phyloP scores from a whole-genome alignment of 2,888 invertebrate species.

The Criorhina ranunculi region DNA sequence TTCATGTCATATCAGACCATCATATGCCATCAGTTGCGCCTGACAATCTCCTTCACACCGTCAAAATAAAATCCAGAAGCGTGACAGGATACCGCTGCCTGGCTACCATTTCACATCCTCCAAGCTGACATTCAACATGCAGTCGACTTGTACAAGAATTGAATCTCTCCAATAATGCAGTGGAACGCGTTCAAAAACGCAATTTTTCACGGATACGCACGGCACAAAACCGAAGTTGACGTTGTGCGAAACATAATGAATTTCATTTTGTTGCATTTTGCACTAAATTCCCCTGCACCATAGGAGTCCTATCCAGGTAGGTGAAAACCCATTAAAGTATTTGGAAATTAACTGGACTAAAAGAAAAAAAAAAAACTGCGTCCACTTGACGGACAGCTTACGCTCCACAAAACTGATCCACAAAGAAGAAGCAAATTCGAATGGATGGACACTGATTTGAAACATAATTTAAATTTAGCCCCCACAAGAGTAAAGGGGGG shows the following conservation, averaged over 20 bases:
- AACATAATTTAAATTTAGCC: conserved; percentile 75
- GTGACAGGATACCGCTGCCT: conserved; percentile 64
- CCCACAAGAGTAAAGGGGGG: conserved; percentile 9
- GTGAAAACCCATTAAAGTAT: conserved; percentile 68
- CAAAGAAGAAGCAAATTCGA: conserved; percentile 40
- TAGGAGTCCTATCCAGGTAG: conserved; percentile 46
- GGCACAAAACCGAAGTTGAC: conserved; percentile 62
- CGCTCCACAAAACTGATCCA: conserved; percentile 22
- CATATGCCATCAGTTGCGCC: conserved; percentile 63
- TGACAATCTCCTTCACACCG: conserved; percentile 68
- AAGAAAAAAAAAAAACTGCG: conserved; percentile 8
- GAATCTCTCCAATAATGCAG: conserved; percentile 15
- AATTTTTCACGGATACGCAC: conserved; percentile 65
- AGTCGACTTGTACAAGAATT: conserved; percentile 16
- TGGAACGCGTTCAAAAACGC: conserved; percentile 21
- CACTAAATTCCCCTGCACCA: conserved; percentile 53
- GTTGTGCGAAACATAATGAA: conserved; percentile 71
- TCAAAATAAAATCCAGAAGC: conserved; percentile 76
- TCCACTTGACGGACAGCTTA: conserved; percentile 62
- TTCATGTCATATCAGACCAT: conserved; percentile 49
- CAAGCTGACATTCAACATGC: conserved; percentile 70
- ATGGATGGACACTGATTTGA: conserved; percentile 68
- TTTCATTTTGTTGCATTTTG: conserved; percentile 54
- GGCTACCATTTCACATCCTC: conserved; percentile 56
- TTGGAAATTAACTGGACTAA: conserved; percentile 69